Base-by-base conservation (phyloP, 2,797 vertebrate species). In the Rousettus madagascariensis region DNA sequence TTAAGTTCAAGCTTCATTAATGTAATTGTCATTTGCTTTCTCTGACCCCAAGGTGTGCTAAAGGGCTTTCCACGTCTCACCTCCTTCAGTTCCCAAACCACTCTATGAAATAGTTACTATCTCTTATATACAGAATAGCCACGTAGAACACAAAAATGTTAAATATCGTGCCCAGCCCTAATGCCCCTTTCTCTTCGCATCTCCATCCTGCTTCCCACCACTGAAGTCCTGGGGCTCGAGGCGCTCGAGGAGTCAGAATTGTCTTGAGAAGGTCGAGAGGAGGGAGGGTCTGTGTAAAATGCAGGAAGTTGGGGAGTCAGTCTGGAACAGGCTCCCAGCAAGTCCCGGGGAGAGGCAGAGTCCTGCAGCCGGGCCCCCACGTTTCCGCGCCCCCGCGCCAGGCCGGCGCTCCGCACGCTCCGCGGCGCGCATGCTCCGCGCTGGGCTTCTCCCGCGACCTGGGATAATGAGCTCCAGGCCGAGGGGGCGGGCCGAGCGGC, bases 391-490 rank as follows among this genome's bases (percentile, higher is more conserved):
- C 49, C 65, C 33, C 2, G 13, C 72, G 66, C 68, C 90, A 0
- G 0, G 22, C 65, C n/a, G 78, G 90, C 91, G 77, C 92, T 51
- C 4, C 0, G 46, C 82, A 41, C 0, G 53, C 55, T 22, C 49
- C 1, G 33, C 15, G 66, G 43, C 57, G 93, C 97, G 97, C 97
- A 97, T 97, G 97, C 97, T 96, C 96, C 30, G 41, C 82, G 79
- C 28, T 4, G 36, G 71, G 66, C 86, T 17, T 11, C 86, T 55
- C 59, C 13, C 1, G 57, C 65, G 72, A 33, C 36, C 36, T 5
- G 13, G 83, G 46, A 41, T 30, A 8, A 7, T 1, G 78, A 84
- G 94, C 59, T 65, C 77, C 26, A n/a, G 46, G 94, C 74, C 5
- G 8, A 95, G 96, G 49, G 49, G 49, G 49, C 71, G 90, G 96